Percentiles rank a stretch among this genome's conserved stretches.
phyloP scores from a whole-genome alignment of 64 coral and sea anemone species.

The Catalaphyllia jardinei region DNA sequence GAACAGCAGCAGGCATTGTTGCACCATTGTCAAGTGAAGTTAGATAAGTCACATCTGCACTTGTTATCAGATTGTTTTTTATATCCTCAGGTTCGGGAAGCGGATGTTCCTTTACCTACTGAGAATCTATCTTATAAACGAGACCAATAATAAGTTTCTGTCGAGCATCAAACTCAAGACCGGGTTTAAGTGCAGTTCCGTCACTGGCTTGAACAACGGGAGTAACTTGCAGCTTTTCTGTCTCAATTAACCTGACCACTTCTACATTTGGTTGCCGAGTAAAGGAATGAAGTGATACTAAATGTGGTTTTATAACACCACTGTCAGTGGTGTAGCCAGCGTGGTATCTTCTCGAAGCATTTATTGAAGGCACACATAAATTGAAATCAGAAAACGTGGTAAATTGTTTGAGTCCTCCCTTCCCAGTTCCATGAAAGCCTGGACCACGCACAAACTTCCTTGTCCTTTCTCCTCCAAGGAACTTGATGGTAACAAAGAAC shows the following conservation, averaged over 20 bases:
- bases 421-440: slow-evolving; percentile 14
- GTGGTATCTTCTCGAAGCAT: neutral
- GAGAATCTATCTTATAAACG: too few species aligned
- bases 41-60: too few species aligned
- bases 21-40: too few species aligned
- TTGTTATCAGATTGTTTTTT: too few species aligned
- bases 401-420: neutral
- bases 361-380: neutral
- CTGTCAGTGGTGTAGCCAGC: slow-evolving; percentile 46
- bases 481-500: slow-evolving; percentile 29
- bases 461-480: slow-evolving; percentile 12
- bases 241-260: neutral
- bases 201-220: too few species aligned
- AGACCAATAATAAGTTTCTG: too few species aligned
- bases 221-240: too few species aligned
- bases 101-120: too few species aligned
- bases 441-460: slow-evolving; percentile 19
- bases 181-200: too few species aligned
- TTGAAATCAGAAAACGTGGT: slow-evolving; percentile 8
- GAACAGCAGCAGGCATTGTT: too few species aligned
- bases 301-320: slow-evolving; percentile 41
- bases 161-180: too few species aligned
- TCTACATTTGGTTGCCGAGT: slow-evolving; percentile 16
- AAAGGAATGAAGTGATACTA: slow-evolving; percentile 20
- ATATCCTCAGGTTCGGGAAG: too few species aligned